These are phyloP conservation scores for Phalera bucephala DNA, from an alignment of 2,888 invertebrate species.

Conservation along the genomic window DNA sequence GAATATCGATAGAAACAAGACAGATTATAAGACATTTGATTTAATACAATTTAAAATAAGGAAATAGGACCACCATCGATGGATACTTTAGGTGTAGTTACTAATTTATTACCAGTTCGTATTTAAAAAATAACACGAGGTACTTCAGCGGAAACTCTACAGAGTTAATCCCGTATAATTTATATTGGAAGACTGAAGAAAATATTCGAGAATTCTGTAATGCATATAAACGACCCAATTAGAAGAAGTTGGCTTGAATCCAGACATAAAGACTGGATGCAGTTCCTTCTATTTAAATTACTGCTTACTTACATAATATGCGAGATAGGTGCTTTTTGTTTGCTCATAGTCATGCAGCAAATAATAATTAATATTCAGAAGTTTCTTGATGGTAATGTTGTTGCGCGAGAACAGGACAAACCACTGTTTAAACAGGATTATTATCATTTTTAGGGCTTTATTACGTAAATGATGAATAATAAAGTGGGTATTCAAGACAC, in stretches of 20 bases:
- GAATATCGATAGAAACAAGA: too few relatives aligned
- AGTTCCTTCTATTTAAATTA: conserved; percentile 52
- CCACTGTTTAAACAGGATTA: conserved; percentile 21
- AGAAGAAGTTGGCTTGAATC: conserved; percentile 59
- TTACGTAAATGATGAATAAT: conserved; percentile 41
- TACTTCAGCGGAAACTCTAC: too few relatives aligned
- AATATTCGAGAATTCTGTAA: conserved; percentile 51
- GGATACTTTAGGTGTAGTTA: too few relatives aligned
- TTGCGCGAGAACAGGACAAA: conserved; percentile 18
- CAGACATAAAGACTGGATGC: conserved; percentile 48
- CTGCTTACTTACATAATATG: conserved; percentile 34
- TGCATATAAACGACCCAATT: conserved; percentile 63
- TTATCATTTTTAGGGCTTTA: conserved; percentile 35
- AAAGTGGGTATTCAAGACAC: conserved; percentile 33
- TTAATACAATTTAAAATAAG: too few relatives aligned
- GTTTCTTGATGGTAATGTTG: conserved; percentile 11
- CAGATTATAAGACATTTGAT: too few relatives aligned
- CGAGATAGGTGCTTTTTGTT: conserved; percentile 10
- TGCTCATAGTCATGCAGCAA: conserved; percentile 11
- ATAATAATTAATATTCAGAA: conserved; percentile 5
- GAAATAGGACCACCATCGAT: too few relatives aligned
- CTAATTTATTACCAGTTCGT: conserved; percentile 22
- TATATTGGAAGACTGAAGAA: conserved; percentile 24
- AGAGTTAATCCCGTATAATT: conserved; percentile 32
- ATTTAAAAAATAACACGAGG: too few relatives aligned